These are phyloP conservation scores for Zaprionus gabonicus DNA, from an alignment of 1,140 invertebrate species.

Conservation along the genomic window DNA sequence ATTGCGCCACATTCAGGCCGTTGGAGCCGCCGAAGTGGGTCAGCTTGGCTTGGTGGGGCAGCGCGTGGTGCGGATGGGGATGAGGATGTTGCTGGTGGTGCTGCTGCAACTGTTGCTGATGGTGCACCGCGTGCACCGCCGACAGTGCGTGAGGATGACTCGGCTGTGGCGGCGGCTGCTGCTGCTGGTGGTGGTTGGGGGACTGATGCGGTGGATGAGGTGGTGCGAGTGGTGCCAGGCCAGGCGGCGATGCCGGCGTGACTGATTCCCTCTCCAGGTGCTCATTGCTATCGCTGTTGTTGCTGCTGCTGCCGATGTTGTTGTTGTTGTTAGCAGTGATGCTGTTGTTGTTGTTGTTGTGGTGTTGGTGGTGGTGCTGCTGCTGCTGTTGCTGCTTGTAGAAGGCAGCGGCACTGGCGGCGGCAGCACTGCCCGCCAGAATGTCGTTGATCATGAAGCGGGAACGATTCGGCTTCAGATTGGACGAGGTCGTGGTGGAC, in stretches of 20 bases:
- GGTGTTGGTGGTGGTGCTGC: constrained; percentile 63
- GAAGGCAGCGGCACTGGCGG: constrained; percentile 64
- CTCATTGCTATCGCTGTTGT: constrained; percentile 43
- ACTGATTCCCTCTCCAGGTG: constrained; percentile 40
- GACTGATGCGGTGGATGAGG: constrained; percentile 31
- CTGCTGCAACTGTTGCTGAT: constrained; percentile 45
- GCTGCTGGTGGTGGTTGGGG: constrained; percentile 29
- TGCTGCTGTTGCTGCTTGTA: constrained; percentile 76
- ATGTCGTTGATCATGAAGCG: constrained; percentile 93
- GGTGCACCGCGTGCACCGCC: constrained; percentile 4
- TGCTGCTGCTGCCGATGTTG: constrained; percentile 51
- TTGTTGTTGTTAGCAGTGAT: constrained; percentile 43
- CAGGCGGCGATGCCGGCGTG: constrained; percentile 21
- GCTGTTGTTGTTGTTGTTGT: constrained; percentile 56
- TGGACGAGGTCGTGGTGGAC: constrained; percentile 75
- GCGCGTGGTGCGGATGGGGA: constrained; percentile 50
- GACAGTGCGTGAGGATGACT: neutral
- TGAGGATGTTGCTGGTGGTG: constrained; percentile 50
- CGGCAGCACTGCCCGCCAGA: constrained; percentile 86
- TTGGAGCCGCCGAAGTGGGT: constrained; percentile 56
- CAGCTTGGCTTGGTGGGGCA: constrained; percentile 46
- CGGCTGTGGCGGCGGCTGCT: constrained; percentile 1
- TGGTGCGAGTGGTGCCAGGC: constrained; percentile 31
- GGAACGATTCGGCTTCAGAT: constrained; percentile 88
- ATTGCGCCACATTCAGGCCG: constrained; percentile 77